Percentiles rank a stretch among this genome's conserved stretches.
phyloP scores from a whole-genome alignment of 2,888 invertebrate species.

The Spilosoma lubricipeda region DNA sequence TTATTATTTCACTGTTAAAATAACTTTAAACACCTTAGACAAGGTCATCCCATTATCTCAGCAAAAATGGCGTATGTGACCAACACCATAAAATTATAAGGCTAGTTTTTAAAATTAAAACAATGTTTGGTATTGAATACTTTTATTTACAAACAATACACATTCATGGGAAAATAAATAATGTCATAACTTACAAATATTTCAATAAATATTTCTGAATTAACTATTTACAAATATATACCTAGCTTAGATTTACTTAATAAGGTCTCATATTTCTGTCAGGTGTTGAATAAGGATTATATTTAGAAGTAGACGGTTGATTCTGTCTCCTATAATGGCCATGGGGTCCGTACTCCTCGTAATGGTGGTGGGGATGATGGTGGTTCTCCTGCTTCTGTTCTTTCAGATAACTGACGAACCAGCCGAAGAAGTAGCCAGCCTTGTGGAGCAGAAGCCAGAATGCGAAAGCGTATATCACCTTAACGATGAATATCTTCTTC shows the following conservation, averaged over 20 bases:
- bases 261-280: slow-evolving; percentile 4
- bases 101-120: background rate
- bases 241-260: background rate
- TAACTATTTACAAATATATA: background rate
- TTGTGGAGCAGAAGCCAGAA: slow-evolving; percentile 80
- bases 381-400: slow-evolving; percentile 71
- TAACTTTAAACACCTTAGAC: no score
- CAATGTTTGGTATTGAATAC: background rate
- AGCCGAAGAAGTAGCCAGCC: slow-evolving; percentile 79
- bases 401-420: slow-evolving; percentile 77
- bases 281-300: slow-evolving; percentile 43
- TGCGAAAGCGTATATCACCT: slow-evolving; percentile 77
- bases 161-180: background rate
- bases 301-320: slow-evolving; percentile 24
- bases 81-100: background rate
- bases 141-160: background rate
- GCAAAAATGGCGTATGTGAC: no score
- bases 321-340: slow-evolving; percentile 49
- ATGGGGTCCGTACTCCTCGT: slow-evolving; percentile 55
- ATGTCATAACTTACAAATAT: background rate
- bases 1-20: no score
- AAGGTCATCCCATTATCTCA: no score
- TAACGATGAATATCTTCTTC: slow-evolving; percentile 80
- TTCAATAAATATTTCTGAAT: background rate
- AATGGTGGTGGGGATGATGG: slow-evolving; percentile 50